Evolutionary conservation across 2,888 invertebrate species (phyloP), one percentile per base, ranked within the genome.

Genomic region (Eupithecia subfuscata): DNA sequence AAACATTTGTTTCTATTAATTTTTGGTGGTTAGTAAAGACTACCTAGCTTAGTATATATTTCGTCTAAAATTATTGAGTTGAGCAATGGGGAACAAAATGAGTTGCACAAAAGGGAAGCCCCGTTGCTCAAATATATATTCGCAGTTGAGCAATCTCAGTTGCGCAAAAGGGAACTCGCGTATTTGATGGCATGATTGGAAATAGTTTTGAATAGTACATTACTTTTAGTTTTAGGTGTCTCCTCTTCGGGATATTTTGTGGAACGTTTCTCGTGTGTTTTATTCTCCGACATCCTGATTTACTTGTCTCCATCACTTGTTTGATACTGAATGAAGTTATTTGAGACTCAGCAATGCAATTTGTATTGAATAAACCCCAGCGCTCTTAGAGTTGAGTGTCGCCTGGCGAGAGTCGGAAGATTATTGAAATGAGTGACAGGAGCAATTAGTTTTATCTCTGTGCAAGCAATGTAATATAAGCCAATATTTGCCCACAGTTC

Each of bases 361-460:
- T 64, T 34, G 34, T 64, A 64, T 64, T 34, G 11, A 34, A 18
- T 18, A 64, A 64, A 64, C 16, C 2, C 25, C 30, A 30, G 30
- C 34, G 18, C 14, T 64, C 18, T 18, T 34, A 34, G 9, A n/a
- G 40, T 34, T 22, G 34, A 30, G 25, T 16, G 22, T 68, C 68
- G 43, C 43, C 68, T 68, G 68, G 40, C 68, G 22, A 9, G 25
- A 43, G 64, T 9, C 16, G 9, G 8, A 30, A 18, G 16, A 34
- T 34, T 64, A 30, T 43, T 68, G 22, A 68, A 68, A 34, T 43
- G 43, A 22, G 67, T 68, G 68, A 68, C 68, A 68, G 45, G 14
- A n/a, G 68, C 9, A 37, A 43, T 68, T 22, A n/a, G 6, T 43
- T 68, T 37, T 68, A 68, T 68, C 68, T 45, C 7, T 40, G 43